Percentiles rank a stretch among this genome's conserved stretches.
phyloP scores from a whole-genome alignment of 2,797 vertebrate genomes.

The Psittacula derbiana region DNA sequence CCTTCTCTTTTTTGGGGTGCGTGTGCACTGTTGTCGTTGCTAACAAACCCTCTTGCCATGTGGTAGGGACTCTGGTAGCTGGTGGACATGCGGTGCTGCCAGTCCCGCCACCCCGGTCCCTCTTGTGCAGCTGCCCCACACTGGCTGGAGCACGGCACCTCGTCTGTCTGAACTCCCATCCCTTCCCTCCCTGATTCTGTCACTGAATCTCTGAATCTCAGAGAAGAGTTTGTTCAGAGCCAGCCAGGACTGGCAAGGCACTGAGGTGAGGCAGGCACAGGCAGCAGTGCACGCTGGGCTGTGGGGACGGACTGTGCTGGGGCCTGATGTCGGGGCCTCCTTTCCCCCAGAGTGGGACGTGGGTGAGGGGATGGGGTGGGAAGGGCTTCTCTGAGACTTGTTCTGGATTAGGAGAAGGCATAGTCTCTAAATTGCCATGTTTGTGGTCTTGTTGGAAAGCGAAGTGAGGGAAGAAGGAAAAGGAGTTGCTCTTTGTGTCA shows the following conservation, averaged over 20 bases:
- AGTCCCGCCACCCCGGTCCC: fast-evolving
- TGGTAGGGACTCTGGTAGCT: background rate
- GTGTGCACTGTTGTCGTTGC: background rate
- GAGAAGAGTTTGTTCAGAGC: background rate
- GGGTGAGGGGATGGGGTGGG: background rate
- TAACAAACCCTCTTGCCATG: background rate
- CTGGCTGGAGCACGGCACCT: background rate
- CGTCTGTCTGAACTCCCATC: background rate
- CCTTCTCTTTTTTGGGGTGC: background rate
- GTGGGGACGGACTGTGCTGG: background rate
- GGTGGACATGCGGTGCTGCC: background rate
- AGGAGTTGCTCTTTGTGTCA: background rate
- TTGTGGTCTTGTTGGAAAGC: background rate
- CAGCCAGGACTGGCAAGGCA: background rate
- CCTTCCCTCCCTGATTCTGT: background rate
- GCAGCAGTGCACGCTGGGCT: background rate
- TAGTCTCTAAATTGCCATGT: background rate
- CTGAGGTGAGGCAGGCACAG: background rate
- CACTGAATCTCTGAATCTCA: background rate
- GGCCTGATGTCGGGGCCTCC: background rate
- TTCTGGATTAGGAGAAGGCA: background rate
- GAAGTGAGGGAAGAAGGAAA: background rate
- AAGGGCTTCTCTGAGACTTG: background rate
- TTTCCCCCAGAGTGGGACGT: background rate
- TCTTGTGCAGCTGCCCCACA: background rate